A percentile compares a stretch with the other conserved stretches of the same genome.
These are phyloP conservation scores for Syrphus vitripennis DNA, from an alignment of 2,888 invertebrate genomes.

Conservation along the genomic window DNA sequence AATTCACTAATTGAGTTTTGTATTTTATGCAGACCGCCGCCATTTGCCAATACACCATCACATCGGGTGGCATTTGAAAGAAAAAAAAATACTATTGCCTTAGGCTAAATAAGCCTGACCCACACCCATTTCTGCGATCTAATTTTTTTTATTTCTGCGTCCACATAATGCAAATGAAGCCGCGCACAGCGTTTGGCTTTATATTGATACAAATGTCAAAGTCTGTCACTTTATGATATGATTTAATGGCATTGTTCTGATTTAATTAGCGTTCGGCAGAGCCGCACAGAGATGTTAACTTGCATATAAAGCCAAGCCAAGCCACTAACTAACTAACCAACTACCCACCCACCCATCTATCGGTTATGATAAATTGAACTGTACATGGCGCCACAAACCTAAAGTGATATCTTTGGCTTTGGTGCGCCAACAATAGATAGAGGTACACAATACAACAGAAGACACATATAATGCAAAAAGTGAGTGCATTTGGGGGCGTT, in stretches of 20 bases:
- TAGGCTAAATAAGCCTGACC: constrained; percentile 53
- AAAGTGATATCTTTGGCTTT: constrained; percentile 15
- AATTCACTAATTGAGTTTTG: constrained; percentile 26
- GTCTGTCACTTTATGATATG: constrained; percentile 68
- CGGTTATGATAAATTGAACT: constrained; percentile 67
- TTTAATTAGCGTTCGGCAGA: constrained; percentile 67
- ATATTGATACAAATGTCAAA: constrained; percentile 70
- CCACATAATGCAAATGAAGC: constrained; percentile 57
- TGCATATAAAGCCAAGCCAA: constrained; percentile 16
- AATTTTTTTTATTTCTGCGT: constrained; percentile 41
- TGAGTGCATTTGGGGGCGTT: constrained; percentile 64
- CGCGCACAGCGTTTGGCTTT: constrained; percentile 13
- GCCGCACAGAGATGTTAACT: constrained; percentile 57
- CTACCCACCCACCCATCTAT: constrained; percentile 61
- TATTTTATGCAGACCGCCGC: neutral
- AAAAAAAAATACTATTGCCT: constrained; percentile 26
- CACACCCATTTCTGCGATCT: constrained; percentile 63
- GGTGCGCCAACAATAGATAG: neutral
- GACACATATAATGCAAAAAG: constrained; percentile 44
- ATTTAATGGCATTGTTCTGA: constrained; percentile 69
- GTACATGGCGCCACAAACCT: constrained; percentile 63
- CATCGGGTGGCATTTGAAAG: constrained; percentile 60
- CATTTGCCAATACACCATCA: constrained; percentile 34
- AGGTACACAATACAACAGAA: constrained; percentile 5
- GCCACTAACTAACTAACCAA: constrained; percentile 6